A percentile compares a stretch with the other conserved stretches of the same genome.
Evolutionary conservation across 2,888 invertebrate species (phyloP).

Genomic region (Chaetogeoica ovagalla): DNA sequence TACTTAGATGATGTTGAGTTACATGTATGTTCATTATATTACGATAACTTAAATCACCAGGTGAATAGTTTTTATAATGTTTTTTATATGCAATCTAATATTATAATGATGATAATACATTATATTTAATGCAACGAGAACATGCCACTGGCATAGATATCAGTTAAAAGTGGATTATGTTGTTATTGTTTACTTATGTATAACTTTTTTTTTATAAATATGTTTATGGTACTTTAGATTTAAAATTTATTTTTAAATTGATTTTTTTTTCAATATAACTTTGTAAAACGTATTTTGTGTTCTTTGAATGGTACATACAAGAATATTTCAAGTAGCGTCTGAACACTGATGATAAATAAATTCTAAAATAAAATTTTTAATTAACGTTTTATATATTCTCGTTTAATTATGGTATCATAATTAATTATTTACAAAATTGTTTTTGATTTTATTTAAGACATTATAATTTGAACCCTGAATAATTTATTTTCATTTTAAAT

Average conservation of each 20-base stretch:
- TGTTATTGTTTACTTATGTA: conserved; percentile 53
- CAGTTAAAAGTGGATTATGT: conserved; percentile 52
- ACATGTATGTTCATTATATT: conserved; percentile 43
- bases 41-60: conserved; percentile 19
- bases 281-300: conserved; percentile 43
- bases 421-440: conserved; percentile 41
- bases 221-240: conserved; percentile 46
- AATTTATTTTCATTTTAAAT: no score
- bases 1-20: conserved; percentile 44
- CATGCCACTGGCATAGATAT: conserved; percentile 34
- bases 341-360: conserved; percentile 45
- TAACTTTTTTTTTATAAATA: conserved; percentile 51
- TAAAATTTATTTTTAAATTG: conserved; percentile 36
- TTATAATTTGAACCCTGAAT: conserved; percentile 90
- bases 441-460: conserved; percentile 22
- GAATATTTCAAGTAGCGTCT: conserved; percentile 52
- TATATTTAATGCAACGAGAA: conserved; percentile 46
- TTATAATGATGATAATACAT: conserved; percentile 43
- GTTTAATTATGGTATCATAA: conserved; percentile 39
- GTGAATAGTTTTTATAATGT: conserved; percentile 18
- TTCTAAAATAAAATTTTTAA: conserved; percentile 51
- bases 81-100: conserved; percentile 36
- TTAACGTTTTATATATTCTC: conserved; percentile 49
- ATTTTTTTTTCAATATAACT: conserved; percentile 27
- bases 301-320: conserved; percentile 49